Evolutionary conservation across 2,797 vertebrate genomes (phyloP).

Genomic region (Saxicola maurus): DNA sequence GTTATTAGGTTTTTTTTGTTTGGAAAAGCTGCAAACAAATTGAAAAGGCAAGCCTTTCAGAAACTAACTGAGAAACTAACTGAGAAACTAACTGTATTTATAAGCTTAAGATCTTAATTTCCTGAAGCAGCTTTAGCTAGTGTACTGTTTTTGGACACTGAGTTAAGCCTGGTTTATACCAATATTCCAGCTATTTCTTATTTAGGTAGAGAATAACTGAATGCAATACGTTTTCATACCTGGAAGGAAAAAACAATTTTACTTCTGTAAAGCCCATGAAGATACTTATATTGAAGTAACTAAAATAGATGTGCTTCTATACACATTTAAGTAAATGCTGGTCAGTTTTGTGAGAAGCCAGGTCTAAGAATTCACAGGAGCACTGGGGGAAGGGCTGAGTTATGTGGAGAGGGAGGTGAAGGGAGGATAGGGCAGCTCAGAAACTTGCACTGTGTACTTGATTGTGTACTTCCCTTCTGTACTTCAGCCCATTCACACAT

Average conservation of each 20-base stretch:
- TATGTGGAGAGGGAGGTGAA: background rate
- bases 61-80: constrained; percentile 29
- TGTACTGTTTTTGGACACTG: background rate
- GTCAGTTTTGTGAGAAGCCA: background rate
- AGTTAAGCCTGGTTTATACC: background rate
- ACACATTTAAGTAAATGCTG: background rate
- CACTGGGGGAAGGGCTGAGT: background rate
- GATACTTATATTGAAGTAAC: background rate
- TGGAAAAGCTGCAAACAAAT: background rate
- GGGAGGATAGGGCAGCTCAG: background rate
- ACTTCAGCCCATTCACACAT: background rate
- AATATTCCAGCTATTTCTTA: background rate
- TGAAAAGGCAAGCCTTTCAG: background rate
- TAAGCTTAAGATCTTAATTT: constrained; percentile 20
- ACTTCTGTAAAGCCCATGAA: background rate
- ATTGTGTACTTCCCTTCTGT: background rate
- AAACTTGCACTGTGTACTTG: background rate
- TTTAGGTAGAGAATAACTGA: background rate
- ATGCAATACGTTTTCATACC: background rate
- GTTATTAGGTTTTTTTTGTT: background rate
- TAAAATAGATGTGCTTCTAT: background rate
- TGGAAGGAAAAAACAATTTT: rapidly evolving
- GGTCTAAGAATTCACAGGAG: background rate
- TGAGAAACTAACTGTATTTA: constrained; percentile 34
- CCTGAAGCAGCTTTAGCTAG: constrained; percentile 21